Evolutionary conservation across 2,113 vertebrate species (phyloP).

Genomic region (Capreolus pygargus): DNA sequence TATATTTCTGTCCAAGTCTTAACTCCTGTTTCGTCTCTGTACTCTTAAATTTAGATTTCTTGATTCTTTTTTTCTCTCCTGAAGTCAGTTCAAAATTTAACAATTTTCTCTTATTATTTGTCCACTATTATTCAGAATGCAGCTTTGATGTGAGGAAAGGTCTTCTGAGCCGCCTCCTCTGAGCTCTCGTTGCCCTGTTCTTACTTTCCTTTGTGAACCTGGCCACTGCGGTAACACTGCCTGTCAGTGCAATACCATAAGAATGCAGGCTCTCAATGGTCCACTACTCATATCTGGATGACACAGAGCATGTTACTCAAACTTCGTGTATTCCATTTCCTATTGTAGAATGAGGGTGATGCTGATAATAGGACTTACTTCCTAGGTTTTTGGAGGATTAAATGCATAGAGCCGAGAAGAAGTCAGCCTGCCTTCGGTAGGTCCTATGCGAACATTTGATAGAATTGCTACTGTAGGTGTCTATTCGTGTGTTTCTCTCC

Average conservation of each 20-base stretch:
- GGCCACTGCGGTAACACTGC: not conserved
- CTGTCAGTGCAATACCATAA: not conserved
- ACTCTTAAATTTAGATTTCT: not conserved
- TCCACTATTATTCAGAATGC: not conserved
- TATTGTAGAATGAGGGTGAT: not conserved
- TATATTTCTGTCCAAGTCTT: not conserved
- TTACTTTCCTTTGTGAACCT: not conserved
- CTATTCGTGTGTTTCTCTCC: not conserved
- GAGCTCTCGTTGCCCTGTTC: not conserved
- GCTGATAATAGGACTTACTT: not conserved
- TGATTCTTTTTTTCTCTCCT: not conserved
- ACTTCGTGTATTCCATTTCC: not conserved
- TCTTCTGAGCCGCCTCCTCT: not conserved
- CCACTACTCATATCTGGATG: not conserved
- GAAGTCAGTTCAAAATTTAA: not conserved
- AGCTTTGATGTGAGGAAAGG: not conserved
- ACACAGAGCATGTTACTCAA: not conserved
- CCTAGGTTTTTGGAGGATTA: not conserved
- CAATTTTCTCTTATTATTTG: not conserved
- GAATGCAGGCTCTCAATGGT: not conserved
- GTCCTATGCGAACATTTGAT: not conserved
- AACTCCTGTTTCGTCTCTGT: not conserved
- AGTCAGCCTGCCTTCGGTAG: not conserved
- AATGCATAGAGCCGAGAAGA: not conserved
- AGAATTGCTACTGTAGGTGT: not conserved